A percentile compares a stretch with the other conserved stretches of the same genome.
These are phyloP conservation scores for Hippocampus guttulatus DNA, from an alignment of 2,113 vertebrate species.

Conservation along the genomic window DNA sequence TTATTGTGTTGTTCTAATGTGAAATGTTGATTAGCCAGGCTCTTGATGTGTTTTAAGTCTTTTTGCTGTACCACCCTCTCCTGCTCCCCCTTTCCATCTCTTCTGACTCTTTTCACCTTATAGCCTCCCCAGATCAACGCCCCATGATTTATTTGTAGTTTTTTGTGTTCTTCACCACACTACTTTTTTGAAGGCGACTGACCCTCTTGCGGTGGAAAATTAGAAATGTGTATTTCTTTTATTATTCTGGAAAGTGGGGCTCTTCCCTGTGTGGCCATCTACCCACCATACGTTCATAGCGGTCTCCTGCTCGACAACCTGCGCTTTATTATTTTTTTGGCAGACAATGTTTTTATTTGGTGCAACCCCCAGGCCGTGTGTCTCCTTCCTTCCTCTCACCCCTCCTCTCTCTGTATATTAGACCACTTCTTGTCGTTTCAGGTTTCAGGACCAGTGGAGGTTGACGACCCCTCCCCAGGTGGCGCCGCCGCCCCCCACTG, in stretches of 20 bases:
- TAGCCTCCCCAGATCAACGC: slow-evolving; percentile 4
- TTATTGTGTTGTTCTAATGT: slow-evolving; percentile 23
- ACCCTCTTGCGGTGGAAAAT: slow-evolving; percentile 27
- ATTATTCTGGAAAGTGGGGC: background rate
- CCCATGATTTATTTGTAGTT: slow-evolving; percentile 3
- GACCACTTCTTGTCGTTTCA: slow-evolving; percentile 84
- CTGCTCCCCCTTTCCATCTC: background rate
- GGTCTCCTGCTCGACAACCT: slow-evolving; percentile 27
- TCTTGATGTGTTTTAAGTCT: slow-evolving; percentile 32
- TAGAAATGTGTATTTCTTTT: slow-evolving; percentile 14
- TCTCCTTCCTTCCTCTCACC: slow-evolving; percentile 28
- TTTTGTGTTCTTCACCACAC: slow-evolving; percentile 15
- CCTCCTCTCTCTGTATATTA: slow-evolving; percentile 75
- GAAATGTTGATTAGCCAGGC: slow-evolving; percentile 43
- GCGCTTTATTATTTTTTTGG: slow-evolving; percentile 28
- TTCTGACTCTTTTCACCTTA: background rate
- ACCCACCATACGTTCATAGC: background rate
- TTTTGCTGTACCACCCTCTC: background rate
- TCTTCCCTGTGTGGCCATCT: slow-evolving; percentile 1
- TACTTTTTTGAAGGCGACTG: slow-evolving; percentile 26
- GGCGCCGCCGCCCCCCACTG: slow-evolving; percentile 76
- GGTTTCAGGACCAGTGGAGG: slow-evolving; percentile 83
- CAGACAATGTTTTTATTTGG: slow-evolving; percentile 37
- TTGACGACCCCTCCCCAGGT: slow-evolving; percentile 79
- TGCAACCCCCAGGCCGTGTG: slow-evolving; percentile 24